phyloP scores from a whole-genome alignment of 1,140 invertebrate species.

The Oryzaephilus surinamensis region DNA sequence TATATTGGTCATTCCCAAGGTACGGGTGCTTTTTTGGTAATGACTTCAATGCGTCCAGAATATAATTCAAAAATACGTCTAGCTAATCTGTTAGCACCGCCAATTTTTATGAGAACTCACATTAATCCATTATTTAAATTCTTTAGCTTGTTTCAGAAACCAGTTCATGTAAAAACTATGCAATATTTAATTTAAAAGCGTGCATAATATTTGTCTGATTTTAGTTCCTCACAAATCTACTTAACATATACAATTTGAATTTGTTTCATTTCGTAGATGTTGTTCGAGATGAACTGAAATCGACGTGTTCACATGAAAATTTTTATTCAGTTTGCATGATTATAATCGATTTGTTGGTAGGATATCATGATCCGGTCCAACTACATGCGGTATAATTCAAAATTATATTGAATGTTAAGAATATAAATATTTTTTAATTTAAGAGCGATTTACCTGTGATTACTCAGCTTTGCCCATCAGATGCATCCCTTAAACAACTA shows the following conservation, averaged over 20 bases:
- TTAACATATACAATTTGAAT: background rate
- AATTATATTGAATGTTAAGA: slow-evolving; percentile 4
- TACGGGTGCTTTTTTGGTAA: slow-evolving; percentile 42
- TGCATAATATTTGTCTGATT: background rate
- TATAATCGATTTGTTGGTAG: no score
- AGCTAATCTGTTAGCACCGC: background rate
- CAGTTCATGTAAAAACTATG: no score
- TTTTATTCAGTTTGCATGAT: no score
- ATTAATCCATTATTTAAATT: background rate
- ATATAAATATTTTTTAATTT: slow-evolving; percentile 4
- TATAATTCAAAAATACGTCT: slow-evolving; percentile 43
- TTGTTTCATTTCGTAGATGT: slow-evolving; percentile 2
- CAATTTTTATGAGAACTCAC: background rate
- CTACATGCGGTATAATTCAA: no score
- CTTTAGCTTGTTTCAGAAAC: no score
- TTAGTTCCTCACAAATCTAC: no score
- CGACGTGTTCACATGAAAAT: no score
- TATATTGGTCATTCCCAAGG: slow-evolving; percentile 51
- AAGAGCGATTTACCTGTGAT: slow-evolving; percentile 3
- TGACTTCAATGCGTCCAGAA: slow-evolving; percentile 39
- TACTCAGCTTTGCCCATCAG: slow-evolving; percentile 5
- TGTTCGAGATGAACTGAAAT: slow-evolving; percentile 8
- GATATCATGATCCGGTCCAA: no score
- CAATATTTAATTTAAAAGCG: background rate
- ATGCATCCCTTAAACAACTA: slow-evolving; percentile 12